Base-by-base conservation (phyloP, 2,797 vertebrate genomes). In the Eulemur mongoz region DNA sequence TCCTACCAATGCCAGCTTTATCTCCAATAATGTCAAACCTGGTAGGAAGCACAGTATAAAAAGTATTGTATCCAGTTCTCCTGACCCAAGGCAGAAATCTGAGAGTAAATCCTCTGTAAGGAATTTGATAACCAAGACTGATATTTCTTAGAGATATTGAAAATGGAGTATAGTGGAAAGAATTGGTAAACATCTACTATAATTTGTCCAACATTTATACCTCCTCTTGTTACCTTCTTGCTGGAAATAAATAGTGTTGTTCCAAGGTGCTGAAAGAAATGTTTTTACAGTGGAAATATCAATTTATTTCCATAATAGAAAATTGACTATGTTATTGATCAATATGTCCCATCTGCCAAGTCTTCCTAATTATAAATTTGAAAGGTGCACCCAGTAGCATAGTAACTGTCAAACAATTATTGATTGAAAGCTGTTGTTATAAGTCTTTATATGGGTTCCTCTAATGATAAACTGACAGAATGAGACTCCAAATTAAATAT, bases 291-390 rank as follows among this genome's bases (percentile, higher is more conserved):
- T 92, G 63, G 89, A 98, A 98, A 72, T 54, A 96, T 73, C 95
- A 81, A 97, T 98, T 97, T 95, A 96, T 97, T 97, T 98, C 85
- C 61, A 82, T 97, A 91, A 97, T 95, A 97, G 96, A 97, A 96
- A 97, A 98, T 97, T 97, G 97, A 95, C 89, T 96, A 48, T 72
- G 69, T 93, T 97, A 79, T 96, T 95, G 97, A 98, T 94, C 69
- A 61, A 67, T 92, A 88, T 96, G 81, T 97, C 91, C 95, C 95
- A 95, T 97, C 96, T 98, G 84, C 96, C 97, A 90, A 82, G 22
- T 96, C 93, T 95, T 93, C 87, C 85, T 98, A 97, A 98, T 97
- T 97, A 94, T 59, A 59, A 89, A 88, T 75, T 87, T 96, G 89
- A 98, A 97, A 92, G 94, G 83, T 54, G 1, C 93, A 48, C 94